Evolutionary conservation across 2,113 vertebrate genomes (phyloP), one percentile per base, ranked within the genome.

Genomic region (Boleophthalmus pectinirostris): DNA sequence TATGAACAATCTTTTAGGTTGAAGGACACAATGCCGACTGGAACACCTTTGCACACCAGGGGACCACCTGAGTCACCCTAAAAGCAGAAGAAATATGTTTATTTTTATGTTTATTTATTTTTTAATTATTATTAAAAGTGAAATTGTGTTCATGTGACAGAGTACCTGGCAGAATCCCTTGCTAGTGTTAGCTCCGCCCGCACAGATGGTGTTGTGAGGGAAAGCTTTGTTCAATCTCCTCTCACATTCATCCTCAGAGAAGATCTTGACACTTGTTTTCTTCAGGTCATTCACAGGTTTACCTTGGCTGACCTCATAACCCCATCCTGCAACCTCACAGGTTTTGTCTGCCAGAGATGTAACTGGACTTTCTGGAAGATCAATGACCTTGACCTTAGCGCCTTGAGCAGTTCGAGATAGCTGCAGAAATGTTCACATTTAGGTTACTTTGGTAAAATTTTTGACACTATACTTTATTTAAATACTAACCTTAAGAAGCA

Each of bases 51-150:
- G 66, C 94, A 96, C 0, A 97, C 75, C 82, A 96, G 73, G 13
- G 95, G 95, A 0, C 95, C 96, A 0, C 95, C 95, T 0, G 96
- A 97, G 77, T 97, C 95, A 0, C 95, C 95, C 96, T 96, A 87
- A 0, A 45, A 74, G 43, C 1, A 21, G 14, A 23, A 74, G 64
- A 12, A 21, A 43, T 45, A 18, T n/a, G 9, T 29, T 64, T 10
- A 77, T 46, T 73, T 13, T 13, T 16, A 51, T 51, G 5, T 3
- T 54, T 7, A 21, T 54, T 54, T 10, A 46, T 12, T 33, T 12
- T 33, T 13, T 47, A 7, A n/a, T n/a, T n/a, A n/a, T n/a, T n/a
- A n/a, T n/a, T n/a, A n/a, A 66, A 16, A 56, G 5, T 23, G n/a
- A 4, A 25, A 14, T 63, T 78, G 43, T 8, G 12, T 10, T 65